phyloP scores from a whole-genome alignment of 2,888 invertebrate species.

The Hybos culiciformis region DNA sequence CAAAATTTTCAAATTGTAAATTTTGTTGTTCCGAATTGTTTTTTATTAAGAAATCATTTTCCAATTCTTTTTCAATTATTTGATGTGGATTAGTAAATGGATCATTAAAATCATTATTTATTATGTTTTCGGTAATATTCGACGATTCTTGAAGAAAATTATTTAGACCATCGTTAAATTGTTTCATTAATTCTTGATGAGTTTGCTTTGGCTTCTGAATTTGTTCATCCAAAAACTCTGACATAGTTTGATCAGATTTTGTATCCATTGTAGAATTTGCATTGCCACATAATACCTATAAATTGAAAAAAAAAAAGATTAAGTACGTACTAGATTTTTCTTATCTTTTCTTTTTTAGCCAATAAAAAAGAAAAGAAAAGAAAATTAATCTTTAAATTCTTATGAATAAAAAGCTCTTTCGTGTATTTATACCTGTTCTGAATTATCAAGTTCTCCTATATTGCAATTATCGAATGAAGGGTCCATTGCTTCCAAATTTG shows the following conservation, averaged over 20 bases:
- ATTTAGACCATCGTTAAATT: constrained; percentile 11
- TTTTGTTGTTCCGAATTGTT: neutral
- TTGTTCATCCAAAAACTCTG: constrained; percentile 12
- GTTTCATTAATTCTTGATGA: constrained; percentile 11
- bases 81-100: too few relatives aligned
- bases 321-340: constrained; percentile 8
- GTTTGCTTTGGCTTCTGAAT: constrained; percentile 12
- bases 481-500: constrained; percentile 17
- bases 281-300: constrained; percentile 8
- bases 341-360: neutral
- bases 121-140: neutral
- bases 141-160: constrained; percentile 8
- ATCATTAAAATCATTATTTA: neutral
- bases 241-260: constrained; percentile 13
- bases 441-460: constrained; percentile 14
- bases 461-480: constrained; percentile 16
- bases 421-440: constrained; percentile 13
- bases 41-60: neutral
- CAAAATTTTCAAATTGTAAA: neutral
- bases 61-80: neutral
- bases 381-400: neutral
- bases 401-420: neutral
- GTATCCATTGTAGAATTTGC: constrained; percentile 12
- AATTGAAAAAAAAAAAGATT: constrained; percentile 5
- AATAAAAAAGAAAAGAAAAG: neutral